Base-by-base conservation (phyloP, 1,140 invertebrate species). In the Lasaia peninsularis region DNA sequence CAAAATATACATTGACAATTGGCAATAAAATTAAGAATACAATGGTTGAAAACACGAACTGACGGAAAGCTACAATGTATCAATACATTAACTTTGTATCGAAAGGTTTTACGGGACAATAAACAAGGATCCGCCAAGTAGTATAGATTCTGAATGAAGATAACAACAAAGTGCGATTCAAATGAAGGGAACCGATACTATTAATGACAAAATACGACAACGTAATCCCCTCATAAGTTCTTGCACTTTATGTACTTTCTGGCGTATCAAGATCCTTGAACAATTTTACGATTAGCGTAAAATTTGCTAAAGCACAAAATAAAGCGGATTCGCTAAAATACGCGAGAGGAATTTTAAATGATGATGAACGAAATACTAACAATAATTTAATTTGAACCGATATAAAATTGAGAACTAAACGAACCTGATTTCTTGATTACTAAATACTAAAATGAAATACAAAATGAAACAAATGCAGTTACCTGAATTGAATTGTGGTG, bases 161-260 rank as follows among this genome's bases (percentile, higher is more conserved):
- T 48, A 48, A 48, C 44, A 24, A 48, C 44, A 48, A 48, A 48
- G 44, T 48, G 44, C 44, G 44, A 48, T 48, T 48, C 44, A 48
- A 48, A 48, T 48, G 44, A 48, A 48, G 40, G 40, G 18, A 11
- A 18, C 18, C 18, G 11, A 44, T 48, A 48, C 44, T 48, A 20
- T 24, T 21, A 48, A 48, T 21, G 40, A 44, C 40, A 44, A 44
- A 18, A 44, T 44, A 44, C 40, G 40, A 44, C 18, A 18, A 14
- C 18, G 40, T 44, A 20, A 44, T 44, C 40, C 40, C 16, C 16
- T 44, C 16, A 10, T 44, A 44, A 44, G 18, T 44, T 44, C 18
- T 18, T 18, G 18, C 14, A 44, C 18, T 44, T 44, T 44, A 44
- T 16, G 16, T 18, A 18, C 40, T 44, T 44, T 44, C 8, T 44